Conservation (phyloP, 2,113 vertebrate species). For the Melozone crissalis region DNA sequence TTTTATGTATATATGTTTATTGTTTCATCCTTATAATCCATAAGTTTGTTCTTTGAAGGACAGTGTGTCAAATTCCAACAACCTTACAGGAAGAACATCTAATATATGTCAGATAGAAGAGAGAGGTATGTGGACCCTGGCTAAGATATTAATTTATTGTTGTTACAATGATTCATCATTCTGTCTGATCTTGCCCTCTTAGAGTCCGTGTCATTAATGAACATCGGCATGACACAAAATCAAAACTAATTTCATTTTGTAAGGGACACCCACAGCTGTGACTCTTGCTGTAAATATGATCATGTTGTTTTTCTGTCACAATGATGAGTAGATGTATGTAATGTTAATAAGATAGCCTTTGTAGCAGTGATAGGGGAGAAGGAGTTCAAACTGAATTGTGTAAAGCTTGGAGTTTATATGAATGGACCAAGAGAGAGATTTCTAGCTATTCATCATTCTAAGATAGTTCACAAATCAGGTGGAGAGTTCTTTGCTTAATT, state of each 20-base stretch:
- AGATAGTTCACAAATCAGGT: neutral
- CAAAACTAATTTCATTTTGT: slow-evolving; percentile 75
- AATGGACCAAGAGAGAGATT: neutral
- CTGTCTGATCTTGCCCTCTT: slow-evolving; percentile 31
- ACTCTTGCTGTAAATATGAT: slow-evolving; percentile 69
- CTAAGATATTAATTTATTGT: neutral
- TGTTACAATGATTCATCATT: slow-evolving; percentile 49
- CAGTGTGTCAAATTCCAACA: neutral
- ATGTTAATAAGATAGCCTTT: slow-evolving; percentile 47
- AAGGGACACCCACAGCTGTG: slow-evolving; percentile 64
- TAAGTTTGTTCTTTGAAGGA: neutral
- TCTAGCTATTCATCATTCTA: neutral
- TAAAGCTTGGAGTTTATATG: neutral
- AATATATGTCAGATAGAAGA: neutral
- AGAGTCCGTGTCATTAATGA: slow-evolving; percentile 57
- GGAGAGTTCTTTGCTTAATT: neutral
- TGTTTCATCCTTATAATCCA: neutral
- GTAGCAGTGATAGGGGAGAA: neutral
- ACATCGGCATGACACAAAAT: slow-evolving; percentile 73
- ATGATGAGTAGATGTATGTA: slow-evolving; percentile 10
- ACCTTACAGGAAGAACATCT: neutral
- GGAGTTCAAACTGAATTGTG: neutral
- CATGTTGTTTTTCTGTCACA: slow-evolving; percentile 58
- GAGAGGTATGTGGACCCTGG: neutral
- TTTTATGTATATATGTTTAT: neutral